Evolutionary conservation across 2,888 invertebrate genomes (phyloP), one percentile per base, ranked within the genome.

Genomic region (Argyresthia goedartella): DNA sequence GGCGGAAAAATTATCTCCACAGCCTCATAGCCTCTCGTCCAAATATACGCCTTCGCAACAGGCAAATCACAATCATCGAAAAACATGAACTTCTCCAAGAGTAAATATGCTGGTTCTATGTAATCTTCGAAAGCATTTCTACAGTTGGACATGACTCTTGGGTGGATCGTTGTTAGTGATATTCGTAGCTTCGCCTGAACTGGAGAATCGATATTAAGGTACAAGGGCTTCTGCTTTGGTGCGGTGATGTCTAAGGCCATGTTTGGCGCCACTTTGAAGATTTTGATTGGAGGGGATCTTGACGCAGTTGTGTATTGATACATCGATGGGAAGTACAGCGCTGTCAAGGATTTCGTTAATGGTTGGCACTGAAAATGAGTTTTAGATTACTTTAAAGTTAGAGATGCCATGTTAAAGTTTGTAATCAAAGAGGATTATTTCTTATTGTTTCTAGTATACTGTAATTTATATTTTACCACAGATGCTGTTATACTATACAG

Each of bases 61-160:
- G 76, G 73, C 1, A 76, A 2, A 6, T 69, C 66, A 33, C 59
- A 57, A 51, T 80, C 78, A 1, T 61, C 59, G 35, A 84, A 84
- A 81, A 81, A 86, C 52, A 79, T 73, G 43, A 85, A 80, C 8
- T 59, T 60, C 55, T 86, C 85, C 50, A 86, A 42, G 0, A 85
- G 52, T 15, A 84, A 16, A 57, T 85, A 70, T 0, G 74, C 73
- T n/a, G 73, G 66, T 54, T 82, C 79, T 8, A 79, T 68, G 33
- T 66, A 63, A 14, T 79, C 76, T 0, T 58, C 53, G 1, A 76
- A 56, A 0, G 71, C 68, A 1, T 66, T 56, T 1, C 78, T 76
- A 56, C 67, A 62, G 49, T 86, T 78, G 0, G 65, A 35, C 4
- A 84, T 57, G 1, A 84, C 55, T 44, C 78, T 74, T 11, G 85